Conservation (phyloP, 2,113 vertebrate genomes). For the Circaetus cinerascens region DNA sequence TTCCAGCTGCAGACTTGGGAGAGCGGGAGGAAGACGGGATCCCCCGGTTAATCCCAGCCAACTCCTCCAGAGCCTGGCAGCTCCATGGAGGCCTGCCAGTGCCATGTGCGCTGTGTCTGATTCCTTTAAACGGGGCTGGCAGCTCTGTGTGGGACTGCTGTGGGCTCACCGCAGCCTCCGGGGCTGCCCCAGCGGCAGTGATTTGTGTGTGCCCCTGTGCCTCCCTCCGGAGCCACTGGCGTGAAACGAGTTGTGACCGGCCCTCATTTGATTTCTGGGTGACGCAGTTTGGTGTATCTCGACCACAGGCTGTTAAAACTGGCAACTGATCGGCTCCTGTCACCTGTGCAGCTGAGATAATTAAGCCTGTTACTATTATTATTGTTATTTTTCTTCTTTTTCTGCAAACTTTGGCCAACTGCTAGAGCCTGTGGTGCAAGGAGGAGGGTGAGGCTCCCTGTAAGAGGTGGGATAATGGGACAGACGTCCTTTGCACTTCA, state of each 20-base stretch:
- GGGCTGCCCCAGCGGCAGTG: fast-evolving
- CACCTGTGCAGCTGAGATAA: neutral
- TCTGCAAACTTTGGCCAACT: neutral
- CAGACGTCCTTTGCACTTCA: neutral
- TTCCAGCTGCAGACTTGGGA: neutral
- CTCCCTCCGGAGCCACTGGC: neutral
- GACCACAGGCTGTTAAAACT: slow-evolving; percentile 46
- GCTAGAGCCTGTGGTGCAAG: neutral
- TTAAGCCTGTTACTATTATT: slow-evolving; percentile 33
- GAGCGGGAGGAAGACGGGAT: fast-evolving
- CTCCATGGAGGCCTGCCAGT: fast-evolving
- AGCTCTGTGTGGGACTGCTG: neutral
- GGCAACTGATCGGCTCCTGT: slow-evolving; percentile 30
- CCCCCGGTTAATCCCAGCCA: neutral
- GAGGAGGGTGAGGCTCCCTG: neutral
- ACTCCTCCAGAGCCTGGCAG: neutral
- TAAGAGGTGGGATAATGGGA: neutral
- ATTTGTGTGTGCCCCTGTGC: neutral
- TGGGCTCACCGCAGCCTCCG: fast-evolving
- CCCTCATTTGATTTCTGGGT: slow-evolving; percentile 32
- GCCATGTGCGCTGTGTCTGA: neutral
- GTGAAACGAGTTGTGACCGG: neutral
- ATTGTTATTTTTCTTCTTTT: neutral
- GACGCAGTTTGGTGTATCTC: slow-evolving; percentile 24
- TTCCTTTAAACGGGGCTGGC: neutral